These are phyloP conservation scores for Elaphurus davidianus DNA, from an alignment of 2,113 vertebrate species.

Conservation along the genomic window DNA sequence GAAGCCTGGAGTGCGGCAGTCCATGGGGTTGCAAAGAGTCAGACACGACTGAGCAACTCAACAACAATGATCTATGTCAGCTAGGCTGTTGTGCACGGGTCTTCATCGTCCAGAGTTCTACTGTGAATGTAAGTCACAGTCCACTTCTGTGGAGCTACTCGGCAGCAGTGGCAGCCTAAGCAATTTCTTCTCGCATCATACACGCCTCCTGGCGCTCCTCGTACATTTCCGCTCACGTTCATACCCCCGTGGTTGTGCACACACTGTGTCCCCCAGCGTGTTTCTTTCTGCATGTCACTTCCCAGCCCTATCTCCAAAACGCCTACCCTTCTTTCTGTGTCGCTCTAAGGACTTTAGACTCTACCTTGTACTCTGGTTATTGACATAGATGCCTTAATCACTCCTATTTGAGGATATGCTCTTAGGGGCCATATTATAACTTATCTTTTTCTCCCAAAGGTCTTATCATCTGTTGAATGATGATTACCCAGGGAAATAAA, in stretches of 20 bases:
- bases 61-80: not conserved
- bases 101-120: not conserved
- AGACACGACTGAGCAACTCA: not conserved
- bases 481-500: constrained; percentile 25
- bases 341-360: not conserved
- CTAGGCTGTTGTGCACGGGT: not conserved
- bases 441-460: not conserved
- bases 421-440: not conserved
- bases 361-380: not conserved
- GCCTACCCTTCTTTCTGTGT: not conserved
- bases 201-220: fast-evolving
- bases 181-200: not conserved
- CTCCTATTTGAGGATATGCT: not conserved
- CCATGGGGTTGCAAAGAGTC: not conserved
- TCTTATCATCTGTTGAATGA: not conserved
- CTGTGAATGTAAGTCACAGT: not conserved
- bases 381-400: not conserved
- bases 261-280: not conserved
- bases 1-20: not conserved
- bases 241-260: not conserved
- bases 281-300: not conserved
- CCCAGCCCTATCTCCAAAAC: not conserved
- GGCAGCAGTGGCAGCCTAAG: not conserved
- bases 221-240: fast-evolving
- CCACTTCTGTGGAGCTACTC: not conserved